Evolutionary conservation across 2,113 vertebrate species (phyloP).

Genomic region (Perccottus glenii): DNA sequence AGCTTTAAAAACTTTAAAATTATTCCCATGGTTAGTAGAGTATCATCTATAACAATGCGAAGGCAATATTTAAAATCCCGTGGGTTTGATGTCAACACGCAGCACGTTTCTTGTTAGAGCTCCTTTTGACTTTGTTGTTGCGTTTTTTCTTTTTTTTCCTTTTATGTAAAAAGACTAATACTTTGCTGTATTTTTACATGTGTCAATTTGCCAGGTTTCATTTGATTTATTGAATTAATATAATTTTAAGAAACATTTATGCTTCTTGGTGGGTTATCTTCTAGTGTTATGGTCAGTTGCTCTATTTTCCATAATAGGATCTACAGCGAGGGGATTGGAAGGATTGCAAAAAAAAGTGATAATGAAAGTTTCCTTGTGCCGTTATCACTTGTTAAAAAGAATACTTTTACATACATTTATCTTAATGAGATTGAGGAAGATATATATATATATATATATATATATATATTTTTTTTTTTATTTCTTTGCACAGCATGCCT

Average conservation of each 20-base stretch:
- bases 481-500: conserved; percentile 1
- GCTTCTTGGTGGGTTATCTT: conserved; percentile 20
- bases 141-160: conserved; percentile 5
- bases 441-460: too few species aligned
- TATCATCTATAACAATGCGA: conserved; percentile 46
- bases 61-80: conserved; percentile 40
- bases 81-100: conserved; percentile 41
- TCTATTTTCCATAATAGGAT: conserved; percentile 43
- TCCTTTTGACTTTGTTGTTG: conserved; percentile 7
- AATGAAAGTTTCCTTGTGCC: conserved; percentile 47
- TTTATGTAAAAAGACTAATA: not conserved
- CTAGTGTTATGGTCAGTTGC: conserved; percentile 24
- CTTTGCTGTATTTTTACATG: conserved; percentile 1
- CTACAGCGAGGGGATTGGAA: conserved; percentile 28
- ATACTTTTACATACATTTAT: conserved; percentile 30
- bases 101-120: conserved; percentile 24
- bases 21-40: conserved; percentile 55
- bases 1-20: conserved; percentile 61
- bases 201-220: conserved; percentile 1
- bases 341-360: conserved; percentile 50
- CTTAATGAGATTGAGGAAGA: conserved; percentile 40
- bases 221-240: conserved; percentile 19
- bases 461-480: conserved; percentile 36
- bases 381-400: conserved; percentile 54
- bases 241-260: not conserved